phyloP scores from a whole-genome alignment of 2,797 vertebrate species.

The Notolabrus celidotus region DNA sequence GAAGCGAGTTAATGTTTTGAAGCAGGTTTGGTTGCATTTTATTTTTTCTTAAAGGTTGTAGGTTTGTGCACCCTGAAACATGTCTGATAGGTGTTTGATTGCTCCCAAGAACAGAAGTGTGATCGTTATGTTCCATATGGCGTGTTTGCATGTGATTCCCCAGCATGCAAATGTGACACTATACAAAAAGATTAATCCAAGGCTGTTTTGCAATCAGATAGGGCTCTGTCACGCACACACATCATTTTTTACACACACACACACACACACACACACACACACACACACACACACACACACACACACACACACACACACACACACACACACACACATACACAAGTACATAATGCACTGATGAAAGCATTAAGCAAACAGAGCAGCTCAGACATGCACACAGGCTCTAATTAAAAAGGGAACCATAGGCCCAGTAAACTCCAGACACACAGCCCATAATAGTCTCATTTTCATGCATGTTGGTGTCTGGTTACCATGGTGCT shows the following conservation, averaged over 20 bases:
- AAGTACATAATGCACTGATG: conserved; percentile 62
- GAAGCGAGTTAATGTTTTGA: conserved; percentile 15
- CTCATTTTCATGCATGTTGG: conserved; percentile 79
- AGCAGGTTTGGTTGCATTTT: conserved; percentile 11
- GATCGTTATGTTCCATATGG: conserved; percentile 77
- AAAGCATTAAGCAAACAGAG: conserved; percentile 72
- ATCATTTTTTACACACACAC: conserved; percentile 13
- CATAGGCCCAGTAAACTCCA: conserved; percentile 68
- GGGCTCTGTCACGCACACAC: conserved; percentile 44
- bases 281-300: too few species aligned
- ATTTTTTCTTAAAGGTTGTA: conserved; percentile 17
- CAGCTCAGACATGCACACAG: conserved; percentile 60
- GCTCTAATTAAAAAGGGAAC: conserved; percentile 78
- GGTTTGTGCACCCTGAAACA: conserved; percentile 18
- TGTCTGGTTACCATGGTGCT: conserved; percentile 76
- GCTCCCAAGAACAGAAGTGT: conserved; percentile 42
- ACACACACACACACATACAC: conserved; percentile 3
- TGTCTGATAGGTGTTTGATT: conserved; percentile 44
- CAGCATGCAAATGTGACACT: conserved; percentile 79
- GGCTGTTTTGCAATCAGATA: conserved; percentile 62
- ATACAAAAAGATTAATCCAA: conserved; percentile 74
- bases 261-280: conserved; percentile 51
- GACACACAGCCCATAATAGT: conserved; percentile 76
- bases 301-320: too few species aligned
- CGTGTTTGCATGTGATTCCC: conserved; percentile 59